Percentiles rank a stretch among this genome's conserved stretches.
These are phyloP conservation scores for Agelastica alni DNA, from an alignment of 2,888 invertebrate genomes.

Conservation along the genomic window DNA sequence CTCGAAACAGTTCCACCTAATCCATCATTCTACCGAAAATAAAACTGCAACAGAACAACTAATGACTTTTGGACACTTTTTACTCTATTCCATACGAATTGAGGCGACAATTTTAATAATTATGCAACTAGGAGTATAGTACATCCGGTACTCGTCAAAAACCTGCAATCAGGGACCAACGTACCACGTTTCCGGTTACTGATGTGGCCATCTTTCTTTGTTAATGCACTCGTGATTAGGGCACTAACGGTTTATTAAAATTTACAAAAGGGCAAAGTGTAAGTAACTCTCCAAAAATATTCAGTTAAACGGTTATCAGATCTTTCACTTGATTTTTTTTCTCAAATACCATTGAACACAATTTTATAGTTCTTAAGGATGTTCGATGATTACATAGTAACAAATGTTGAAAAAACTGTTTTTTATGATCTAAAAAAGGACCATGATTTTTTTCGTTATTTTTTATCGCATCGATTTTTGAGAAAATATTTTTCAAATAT, in stretches of 20 bases:
- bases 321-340: too few species aligned
- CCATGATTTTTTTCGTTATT: too few species aligned
- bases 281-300: too few species aligned
- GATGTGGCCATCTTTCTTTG: background rate
- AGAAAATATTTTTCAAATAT: too few species aligned
- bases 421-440: too few species aligned
- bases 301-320: too few species aligned
- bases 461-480: too few species aligned
- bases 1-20: background rate
- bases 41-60: slow-evolving; percentile 1
- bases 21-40: slow-evolving; percentile 9
- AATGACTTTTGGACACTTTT: slow-evolving; percentile 25
- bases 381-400: too few species aligned
- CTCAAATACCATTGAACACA: too few species aligned
- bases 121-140: slow-evolving; percentile 33
- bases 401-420: too few species aligned
- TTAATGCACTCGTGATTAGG: background rate
- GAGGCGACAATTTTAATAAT: slow-evolving; percentile 37
- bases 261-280: too few species aligned
- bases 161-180: slow-evolving; percentile 28
- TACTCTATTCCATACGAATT: slow-evolving; percentile 29
- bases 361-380: too few species aligned
- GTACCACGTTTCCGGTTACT: slow-evolving; percentile 28
- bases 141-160: slow-evolving; percentile 36
- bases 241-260: background rate